Evolutionary conservation across 2,888 invertebrate genomes (phyloP).

Genomic region (Nomada fabriciana): DNA sequence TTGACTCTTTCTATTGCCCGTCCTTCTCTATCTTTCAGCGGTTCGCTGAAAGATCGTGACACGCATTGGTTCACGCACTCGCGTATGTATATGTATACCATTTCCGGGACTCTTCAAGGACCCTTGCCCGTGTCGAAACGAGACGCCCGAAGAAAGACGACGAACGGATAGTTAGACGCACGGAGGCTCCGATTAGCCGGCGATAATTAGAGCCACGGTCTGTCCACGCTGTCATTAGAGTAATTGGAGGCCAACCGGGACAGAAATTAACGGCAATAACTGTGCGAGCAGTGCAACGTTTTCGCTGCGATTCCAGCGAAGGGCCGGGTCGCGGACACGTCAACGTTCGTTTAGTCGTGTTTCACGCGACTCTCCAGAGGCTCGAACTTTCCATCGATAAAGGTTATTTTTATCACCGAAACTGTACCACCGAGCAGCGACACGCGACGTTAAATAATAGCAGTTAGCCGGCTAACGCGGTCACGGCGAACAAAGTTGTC

Average conservation of each 20-base stretch:
- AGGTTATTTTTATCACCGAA: conserved; percentile 51
- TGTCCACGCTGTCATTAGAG: conserved; percentile 29
- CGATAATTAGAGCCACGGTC: conserved; percentile 22
- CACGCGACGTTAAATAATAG: conserved; percentile 44
- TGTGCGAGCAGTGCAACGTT: background rate
- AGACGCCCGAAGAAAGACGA: conserved; percentile 12
- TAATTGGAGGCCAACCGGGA: conserved; percentile 45
- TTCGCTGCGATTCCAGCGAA: background rate
- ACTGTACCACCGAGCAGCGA: conserved; percentile 33
- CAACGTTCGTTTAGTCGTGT: conserved; percentile 26
- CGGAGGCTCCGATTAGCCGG: background rate
- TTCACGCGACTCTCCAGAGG: conserved; percentile 39
- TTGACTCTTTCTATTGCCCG: background rate
- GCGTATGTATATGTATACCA: background rate
- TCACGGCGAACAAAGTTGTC: conserved; percentile 43
- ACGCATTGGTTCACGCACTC: background rate
- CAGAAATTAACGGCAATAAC: conserved; percentile 38
- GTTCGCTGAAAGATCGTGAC: background rate
- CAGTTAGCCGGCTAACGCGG: conserved; percentile 11
- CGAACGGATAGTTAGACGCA: conserved; percentile 1
- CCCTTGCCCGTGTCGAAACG: background rate
- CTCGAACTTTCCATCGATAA: conserved; percentile 34
- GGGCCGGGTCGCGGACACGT: background rate
- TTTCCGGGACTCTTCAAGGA: conserved; percentile 3
- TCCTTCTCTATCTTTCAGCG: background rate